Evolutionary conservation across 2,888 invertebrate species (phyloP).

Genomic region (Chloroclysta siterata): DNA sequence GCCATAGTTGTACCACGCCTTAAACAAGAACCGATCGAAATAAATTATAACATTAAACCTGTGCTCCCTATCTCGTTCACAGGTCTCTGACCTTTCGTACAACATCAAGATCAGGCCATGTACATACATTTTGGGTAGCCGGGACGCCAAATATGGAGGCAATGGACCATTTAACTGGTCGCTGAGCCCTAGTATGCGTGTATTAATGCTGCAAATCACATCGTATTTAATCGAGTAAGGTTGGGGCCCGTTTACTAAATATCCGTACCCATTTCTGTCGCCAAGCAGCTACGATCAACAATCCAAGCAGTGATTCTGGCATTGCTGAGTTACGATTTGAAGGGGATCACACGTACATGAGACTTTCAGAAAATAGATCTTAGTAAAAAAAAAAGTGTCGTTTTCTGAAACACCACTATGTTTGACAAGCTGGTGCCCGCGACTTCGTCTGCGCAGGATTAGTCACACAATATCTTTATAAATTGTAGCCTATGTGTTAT

Average conservation of each 20-base stretch:
- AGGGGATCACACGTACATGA: no score
- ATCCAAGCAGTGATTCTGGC: no score
- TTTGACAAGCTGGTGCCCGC: no score
- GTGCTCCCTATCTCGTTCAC: slow-evolving; percentile 18
- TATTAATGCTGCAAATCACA: slow-evolving; percentile 32
- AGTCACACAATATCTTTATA: no score
- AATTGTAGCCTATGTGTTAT: no score
- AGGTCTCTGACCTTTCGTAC: slow-evolving; percentile 32
- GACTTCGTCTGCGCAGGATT: no score
- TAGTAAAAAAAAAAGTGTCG: no score
- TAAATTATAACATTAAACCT: slow-evolving; percentile 17
- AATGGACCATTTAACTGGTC: slow-evolving; percentile 32
- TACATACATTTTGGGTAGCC: slow-evolving; percentile 32
- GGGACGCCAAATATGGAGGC: slow-evolving; percentile 31
- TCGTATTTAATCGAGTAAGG: slow-evolving; percentile 20
- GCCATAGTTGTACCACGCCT: not conserved
- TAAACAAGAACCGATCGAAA: slow-evolving; percentile 8
- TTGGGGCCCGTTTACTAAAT: slow-evolving; percentile 2
- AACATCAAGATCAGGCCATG: slow-evolving; percentile 32
- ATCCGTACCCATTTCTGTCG: no score
- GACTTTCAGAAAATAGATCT: no score
- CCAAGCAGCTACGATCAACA: no score
- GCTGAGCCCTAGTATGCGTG: slow-evolving; percentile 22
- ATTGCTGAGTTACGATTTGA: no score
- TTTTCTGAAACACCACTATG: no score